Evolutionary conservation across 64 coral and sea anemone species (phyloP), one percentile per base, ranked within the genome.

Genomic region (Exaiptasia diaphana): DNA sequence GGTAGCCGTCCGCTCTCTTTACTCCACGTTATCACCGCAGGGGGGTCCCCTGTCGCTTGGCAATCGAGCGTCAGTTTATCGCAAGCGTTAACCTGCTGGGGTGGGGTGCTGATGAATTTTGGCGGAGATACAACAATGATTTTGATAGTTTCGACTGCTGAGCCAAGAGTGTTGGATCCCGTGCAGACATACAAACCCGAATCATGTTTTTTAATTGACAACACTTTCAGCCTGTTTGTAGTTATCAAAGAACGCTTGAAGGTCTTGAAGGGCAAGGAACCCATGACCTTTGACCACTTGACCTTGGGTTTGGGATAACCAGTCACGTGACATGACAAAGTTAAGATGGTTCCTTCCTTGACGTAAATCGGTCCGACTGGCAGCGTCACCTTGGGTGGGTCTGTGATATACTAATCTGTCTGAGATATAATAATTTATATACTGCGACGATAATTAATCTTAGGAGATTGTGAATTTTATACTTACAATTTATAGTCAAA

Each of bases 301-400:
- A 91, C 57, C 1, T 32, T 26, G 1, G 88, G 71, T 33, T 74
- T 18, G 5, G 88, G 88, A 62, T 61, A 72, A 4, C 74, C 50
- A 63, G 74, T 91, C 34, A 91, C 74, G 53, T 73, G 81, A 64
- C 89, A 91, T 8, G 74, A 61, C 20, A 91, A 52, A 9, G 74
- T 91, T 33, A 91, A 44, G 23, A 78, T 75, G 22, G 50, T 91
- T 4, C 73, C 74, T 27, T 79, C 53, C 59, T 85, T 74, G 24
- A 36, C 55, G 17, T 91, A 91, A 2, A 68, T 55, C 23, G 64
- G 89, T 12, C 89, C 74, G 10, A 36, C 52, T 0, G 43, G 50
- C 32, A 91, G 43, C 5, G 74, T 50, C 5, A 85, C 42, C 24
- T 22, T 53, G 4, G 89, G 89, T 12, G 14, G 4, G 50, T 42